These are phyloP conservation scores for Cosmia pyralina DNA, from an alignment of 2,888 invertebrate genomes.

Conservation along the genomic window DNA sequence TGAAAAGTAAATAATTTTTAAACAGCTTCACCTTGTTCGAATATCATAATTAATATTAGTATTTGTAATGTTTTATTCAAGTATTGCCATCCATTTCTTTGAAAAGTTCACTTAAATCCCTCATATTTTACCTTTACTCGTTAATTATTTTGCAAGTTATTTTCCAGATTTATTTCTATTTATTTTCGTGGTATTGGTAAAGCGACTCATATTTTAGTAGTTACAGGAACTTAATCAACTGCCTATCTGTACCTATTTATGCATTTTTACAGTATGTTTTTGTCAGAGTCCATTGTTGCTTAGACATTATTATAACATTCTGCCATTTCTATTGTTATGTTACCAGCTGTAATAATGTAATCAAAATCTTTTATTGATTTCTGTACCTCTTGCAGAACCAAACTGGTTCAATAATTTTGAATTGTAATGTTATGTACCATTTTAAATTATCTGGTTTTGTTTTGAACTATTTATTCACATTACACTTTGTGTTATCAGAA, in stretches of 20 bases:
- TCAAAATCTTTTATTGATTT: slow-evolving; percentile 4
- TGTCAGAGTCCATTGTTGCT: background rate
- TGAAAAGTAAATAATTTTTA: background rate
- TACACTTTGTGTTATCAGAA: background rate
- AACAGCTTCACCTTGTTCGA: background rate
- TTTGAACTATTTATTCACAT: background rate
- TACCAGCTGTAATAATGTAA: slow-evolving; percentile 14
- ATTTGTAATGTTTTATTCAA: background rate
- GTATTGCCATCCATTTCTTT: background rate
- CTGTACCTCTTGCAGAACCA: background rate
- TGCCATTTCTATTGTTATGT: background rate
- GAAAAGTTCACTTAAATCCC: background rate
- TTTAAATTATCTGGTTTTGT: background rate
- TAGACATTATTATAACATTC: background rate
- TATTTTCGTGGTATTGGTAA: background rate
- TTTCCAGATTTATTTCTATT: background rate
- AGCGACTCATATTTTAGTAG: slow-evolving; percentile 7
- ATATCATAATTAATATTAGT: background rate
- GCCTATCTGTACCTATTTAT: background rate
- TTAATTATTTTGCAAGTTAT: background rate
- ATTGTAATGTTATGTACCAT: background rate
- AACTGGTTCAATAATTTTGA: slow-evolving; percentile 2
- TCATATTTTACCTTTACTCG: background rate
- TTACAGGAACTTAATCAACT: background rate
- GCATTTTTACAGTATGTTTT: background rate